Percentiles rank a stretch among this genome's conserved stretches.
These are phyloP conservation scores for Chondrosia reniformis DNA, from an alignment of 37 sponge, comb jelly and placozoan genomes.

Conservation along the genomic window DNA sequence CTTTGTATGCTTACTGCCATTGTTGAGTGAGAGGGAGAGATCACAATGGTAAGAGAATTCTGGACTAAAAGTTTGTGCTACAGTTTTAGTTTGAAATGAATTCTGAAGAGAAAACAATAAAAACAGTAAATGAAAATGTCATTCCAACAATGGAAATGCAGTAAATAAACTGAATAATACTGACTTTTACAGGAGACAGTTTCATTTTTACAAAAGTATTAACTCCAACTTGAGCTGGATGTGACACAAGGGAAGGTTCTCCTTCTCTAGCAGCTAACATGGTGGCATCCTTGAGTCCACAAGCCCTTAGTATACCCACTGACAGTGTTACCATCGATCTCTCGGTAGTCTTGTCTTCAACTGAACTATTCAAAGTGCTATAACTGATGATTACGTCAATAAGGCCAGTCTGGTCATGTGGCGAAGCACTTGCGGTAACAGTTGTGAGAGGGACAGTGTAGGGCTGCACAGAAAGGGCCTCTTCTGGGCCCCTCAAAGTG, in stretches of 20 bases:
- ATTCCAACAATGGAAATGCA: background rate
- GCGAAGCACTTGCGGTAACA: constrained; percentile 4
- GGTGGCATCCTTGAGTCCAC: constrained; percentile 76
- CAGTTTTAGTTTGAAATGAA: constrained; percentile 37
- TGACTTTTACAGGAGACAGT: constrained; percentile 1
- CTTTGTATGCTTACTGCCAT: background rate
- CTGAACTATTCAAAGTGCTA: background rate
- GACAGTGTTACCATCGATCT: constrained; percentile 32
- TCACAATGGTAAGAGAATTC: constrained; percentile 67
- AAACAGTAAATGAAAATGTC: too few species aligned
- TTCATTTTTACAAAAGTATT: constrained; percentile 45
- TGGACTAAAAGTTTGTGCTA: constrained; percentile 69
- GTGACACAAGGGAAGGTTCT: constrained; percentile 32
- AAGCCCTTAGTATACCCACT: constrained; percentile 45
- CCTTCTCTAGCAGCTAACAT: constrained; percentile 12
- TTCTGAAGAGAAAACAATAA: background rate
- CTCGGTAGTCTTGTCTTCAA: background rate
- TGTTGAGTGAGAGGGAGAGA: constrained; percentile 43
- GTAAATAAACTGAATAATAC: background rate
- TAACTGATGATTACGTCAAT: constrained; percentile 57
- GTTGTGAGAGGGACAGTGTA: constrained; percentile 56
- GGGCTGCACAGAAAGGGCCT: constrained; percentile 11
- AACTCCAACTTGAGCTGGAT: constrained; percentile 51
- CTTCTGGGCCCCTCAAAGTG: constrained; percentile 42
- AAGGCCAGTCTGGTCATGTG: constrained; percentile 14